phyloP scores from a whole-genome alignment of 2,113 vertebrate species.

The Tachycineta bicolor region DNA sequence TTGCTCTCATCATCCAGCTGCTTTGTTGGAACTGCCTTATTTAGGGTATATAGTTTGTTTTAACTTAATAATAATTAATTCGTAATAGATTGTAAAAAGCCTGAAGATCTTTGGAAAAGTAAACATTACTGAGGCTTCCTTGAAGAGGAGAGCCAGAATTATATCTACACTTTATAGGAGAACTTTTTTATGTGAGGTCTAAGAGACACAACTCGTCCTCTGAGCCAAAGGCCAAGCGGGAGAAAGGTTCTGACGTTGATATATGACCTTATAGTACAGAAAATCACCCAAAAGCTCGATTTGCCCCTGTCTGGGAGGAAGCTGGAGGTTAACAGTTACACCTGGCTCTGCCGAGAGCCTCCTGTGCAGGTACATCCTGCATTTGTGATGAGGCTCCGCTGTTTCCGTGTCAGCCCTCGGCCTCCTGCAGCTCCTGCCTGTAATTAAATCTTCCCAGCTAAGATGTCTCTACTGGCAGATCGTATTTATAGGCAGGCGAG shows the following conservation, averaged over 20 bases:
- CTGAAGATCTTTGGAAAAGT: background rate
- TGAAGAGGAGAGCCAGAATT: background rate
- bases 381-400: background rate
- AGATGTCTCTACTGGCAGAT: background rate
- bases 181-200: background rate
- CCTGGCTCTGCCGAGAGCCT: background rate
- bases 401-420: background rate
- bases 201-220: background rate
- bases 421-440: constrained; percentile 25
- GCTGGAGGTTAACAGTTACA: fast-evolving
- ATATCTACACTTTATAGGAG: background rate
- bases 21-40: background rate
- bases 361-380: background rate
- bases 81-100: background rate
- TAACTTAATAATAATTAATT: constrained; percentile 41
- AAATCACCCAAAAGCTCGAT: background rate
- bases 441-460: background rate
- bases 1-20: constrained; percentile 22
- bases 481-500: background rate
- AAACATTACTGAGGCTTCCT: background rate
- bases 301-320: background rate
- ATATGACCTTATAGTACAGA: fast-evolving
- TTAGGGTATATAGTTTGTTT: background rate
- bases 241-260: background rate
- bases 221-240: fast-evolving